Evolutionary conservation across 53 echinoderm and acorn worm species (phyloP), one percentile per base, ranked within the genome.

Genomic region (Mesocentrotus franciscanus): DNA sequence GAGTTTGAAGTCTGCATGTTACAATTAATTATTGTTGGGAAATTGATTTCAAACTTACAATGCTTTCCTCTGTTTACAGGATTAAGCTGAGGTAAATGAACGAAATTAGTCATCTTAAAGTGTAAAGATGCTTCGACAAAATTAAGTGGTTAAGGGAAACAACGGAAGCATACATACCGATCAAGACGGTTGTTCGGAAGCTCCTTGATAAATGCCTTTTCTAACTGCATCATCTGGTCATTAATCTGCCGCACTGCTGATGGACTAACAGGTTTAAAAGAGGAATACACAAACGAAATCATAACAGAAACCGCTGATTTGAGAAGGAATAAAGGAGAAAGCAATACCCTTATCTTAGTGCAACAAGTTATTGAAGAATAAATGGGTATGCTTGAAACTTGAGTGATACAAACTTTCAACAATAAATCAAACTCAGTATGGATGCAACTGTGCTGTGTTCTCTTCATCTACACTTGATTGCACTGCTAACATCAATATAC

Each of bases 181-280:
- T 94, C 94, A 34, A 94, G 84, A 16, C 81, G 60, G 39, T 94
- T 58, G 58, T 83, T 33, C 5, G 94, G 94, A 61, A 94, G 94
- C 64, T 94, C 83, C 64, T 62, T 17, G 78, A 97, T 92, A 64
- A 96, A 97, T 61, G 95, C 95, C 85, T 92, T 92, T 26, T 97
- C 97, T 32, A 97, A 55, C 9, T 95, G 84, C 97, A 96, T 96
- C 96, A 97, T 96, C 92, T 96, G 97, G 84, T 97, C 97, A 74
- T 97, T 97, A 11, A 97, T 94, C 34, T 92, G 93, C 24, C 97
- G 91, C 35, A 97, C 95, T 60, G 85, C 95, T 22, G 92, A 92
- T 57, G 92, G 64, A 22, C 97, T 96, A 92, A 42, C 36, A 81
- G 20, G 22, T 18, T 64, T 11, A 17, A 18, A 18, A 83, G n/a